Evolutionary conservation across 2,113 vertebrate species (phyloP).

Genomic region (Actinemys pallida): DNA sequence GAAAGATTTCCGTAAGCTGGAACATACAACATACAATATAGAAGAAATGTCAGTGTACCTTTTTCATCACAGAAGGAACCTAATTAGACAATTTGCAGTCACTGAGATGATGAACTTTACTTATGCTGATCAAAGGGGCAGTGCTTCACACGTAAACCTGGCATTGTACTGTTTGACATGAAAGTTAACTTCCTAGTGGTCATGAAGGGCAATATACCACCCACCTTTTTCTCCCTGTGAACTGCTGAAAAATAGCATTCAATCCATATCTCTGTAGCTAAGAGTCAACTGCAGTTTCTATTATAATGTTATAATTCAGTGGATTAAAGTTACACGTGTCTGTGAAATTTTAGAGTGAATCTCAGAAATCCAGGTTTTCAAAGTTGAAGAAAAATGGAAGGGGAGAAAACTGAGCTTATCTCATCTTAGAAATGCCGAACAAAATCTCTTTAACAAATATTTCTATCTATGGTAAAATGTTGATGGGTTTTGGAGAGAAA

Average conservation of each 20-base stretch:
- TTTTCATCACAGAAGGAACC: background rate
- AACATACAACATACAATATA: background rate
- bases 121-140: background rate
- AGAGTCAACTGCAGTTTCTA: background rate
- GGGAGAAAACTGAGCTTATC: background rate
- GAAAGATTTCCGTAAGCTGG: background rate
- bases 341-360: background rate
- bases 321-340: background rate
- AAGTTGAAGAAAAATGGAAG: background rate
- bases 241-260: background rate
- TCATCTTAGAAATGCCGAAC: background rate
- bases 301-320: background rate
- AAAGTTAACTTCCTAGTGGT: background rate
- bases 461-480: background rate
- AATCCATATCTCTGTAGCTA: background rate
- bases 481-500: background rate
- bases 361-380: background rate
- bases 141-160: background rate
- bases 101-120: background rate
- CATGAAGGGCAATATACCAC: background rate
- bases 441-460: background rate
- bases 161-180: background rate
- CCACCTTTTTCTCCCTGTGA: background rate
- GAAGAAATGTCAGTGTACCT: no score
- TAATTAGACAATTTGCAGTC: background rate